Conservation (phyloP, 2,888 invertebrate species). For the Nephrotoma guestfalica region DNA sequence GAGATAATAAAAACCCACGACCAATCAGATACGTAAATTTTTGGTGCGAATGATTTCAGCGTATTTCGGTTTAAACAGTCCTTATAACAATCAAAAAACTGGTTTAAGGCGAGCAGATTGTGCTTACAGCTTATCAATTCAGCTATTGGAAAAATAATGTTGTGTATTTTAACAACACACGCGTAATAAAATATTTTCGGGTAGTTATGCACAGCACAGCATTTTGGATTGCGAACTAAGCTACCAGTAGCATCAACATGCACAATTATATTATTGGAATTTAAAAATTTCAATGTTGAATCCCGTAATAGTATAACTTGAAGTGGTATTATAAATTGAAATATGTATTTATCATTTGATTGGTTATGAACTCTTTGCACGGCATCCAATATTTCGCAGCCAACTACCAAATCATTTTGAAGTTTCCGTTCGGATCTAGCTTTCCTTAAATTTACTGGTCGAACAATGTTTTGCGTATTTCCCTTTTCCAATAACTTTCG, state of each 20-base stretch:
- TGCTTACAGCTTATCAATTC: too few species aligned
- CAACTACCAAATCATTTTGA: background rate
- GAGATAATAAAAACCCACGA: background rate
- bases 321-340: background rate
- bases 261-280: background rate
- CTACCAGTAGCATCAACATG: background rate
- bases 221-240: background rate
- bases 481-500: background rate
- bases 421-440: background rate
- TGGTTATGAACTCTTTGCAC: background rate
- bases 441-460: background rate
- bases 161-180: background rate
- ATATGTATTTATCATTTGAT: background rate
- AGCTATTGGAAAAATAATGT: background rate
- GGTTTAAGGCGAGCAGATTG: too few species aligned
- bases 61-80: too few species aligned
- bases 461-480: background rate
- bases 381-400: background rate
- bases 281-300: background rate
- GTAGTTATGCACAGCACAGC: background rate
- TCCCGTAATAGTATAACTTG: background rate
- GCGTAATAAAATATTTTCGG: background rate
- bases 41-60: too few species aligned
- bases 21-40: background rate
- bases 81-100: too few species aligned